Percentiles rank a stretch among this genome's conserved stretches.
Evolutionary conservation across 2,113 vertebrate genomes (phyloP).

Genomic region (Sinocyclocheilus grahami): DNA sequence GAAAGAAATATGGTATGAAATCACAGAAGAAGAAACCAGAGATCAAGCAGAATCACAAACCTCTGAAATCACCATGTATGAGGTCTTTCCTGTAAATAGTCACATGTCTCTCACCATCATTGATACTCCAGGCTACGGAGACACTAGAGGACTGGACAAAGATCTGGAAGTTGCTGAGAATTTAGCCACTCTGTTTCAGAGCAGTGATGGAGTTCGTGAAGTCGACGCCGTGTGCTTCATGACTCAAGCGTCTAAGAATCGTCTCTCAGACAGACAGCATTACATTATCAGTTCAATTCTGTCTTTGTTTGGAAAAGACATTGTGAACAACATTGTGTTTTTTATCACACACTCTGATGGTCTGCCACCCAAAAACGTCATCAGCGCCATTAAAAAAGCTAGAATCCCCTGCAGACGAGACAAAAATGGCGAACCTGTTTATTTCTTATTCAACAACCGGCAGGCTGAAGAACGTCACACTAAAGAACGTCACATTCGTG

Average conservation of each 20-base stretch:
- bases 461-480: neutral
- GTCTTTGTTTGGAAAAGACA: conserved; percentile 6
- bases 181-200: conserved; percentile 44
- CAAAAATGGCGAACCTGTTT: neutral
- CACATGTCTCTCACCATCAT: conserved; percentile 43
- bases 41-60: conserved; percentile 57
- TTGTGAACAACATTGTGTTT: conserved; percentile 37
- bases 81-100: conserved; percentile 38
- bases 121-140: neutral
- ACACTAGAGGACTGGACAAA: neutral
- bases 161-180: conserved; percentile 39
- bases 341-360: conserved; percentile 43
- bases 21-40: conserved; percentile 48
- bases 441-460: conserved; percentile 24
- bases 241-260: no score
- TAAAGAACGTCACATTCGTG: neutral
- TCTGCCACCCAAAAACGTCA: conserved; percentile 1
- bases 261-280: no score
- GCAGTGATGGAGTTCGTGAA: neutral
- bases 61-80: conserved; percentile 53
- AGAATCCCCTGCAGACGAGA: conserved; percentile 27
- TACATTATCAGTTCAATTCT: no score
- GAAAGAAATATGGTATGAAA: conserved; percentile 52
- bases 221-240: no score
- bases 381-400: conserved; percentile 1